These are phyloP conservation scores for Agonum fuliginosum DNA, from an alignment of 2,888 invertebrate genomes.

Conservation along the genomic window DNA sequence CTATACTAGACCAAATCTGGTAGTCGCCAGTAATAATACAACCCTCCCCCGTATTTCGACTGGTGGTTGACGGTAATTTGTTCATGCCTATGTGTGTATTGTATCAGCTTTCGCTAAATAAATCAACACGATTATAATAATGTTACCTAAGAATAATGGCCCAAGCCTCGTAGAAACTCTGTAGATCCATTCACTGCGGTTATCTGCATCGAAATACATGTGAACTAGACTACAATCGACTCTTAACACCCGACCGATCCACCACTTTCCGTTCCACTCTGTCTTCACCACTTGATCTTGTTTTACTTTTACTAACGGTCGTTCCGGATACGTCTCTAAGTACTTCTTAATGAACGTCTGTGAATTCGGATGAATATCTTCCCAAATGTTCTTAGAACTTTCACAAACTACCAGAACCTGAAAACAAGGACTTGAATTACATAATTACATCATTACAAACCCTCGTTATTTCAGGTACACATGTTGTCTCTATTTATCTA, in stretches of 20 bases:
- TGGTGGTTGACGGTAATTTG: no score
- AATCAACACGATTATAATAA: no score
- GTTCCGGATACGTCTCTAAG: conserved; percentile 82
- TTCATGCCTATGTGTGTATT: no score
- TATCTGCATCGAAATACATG: conserved; percentile 86
- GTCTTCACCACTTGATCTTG: conserved; percentile 88
- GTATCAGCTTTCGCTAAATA: no score
- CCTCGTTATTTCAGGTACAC: no score
- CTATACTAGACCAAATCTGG: no score
- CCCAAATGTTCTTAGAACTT: conserved; percentile 86
- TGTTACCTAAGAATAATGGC: conserved; percentile 66
- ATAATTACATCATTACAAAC: no score
- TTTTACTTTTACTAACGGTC: conserved; percentile 92
- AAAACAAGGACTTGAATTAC: no score
- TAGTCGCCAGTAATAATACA: no score
- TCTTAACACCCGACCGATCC: conserved; percentile 82
- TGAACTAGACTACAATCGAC: conserved; percentile 94
- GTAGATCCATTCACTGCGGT: conserved; percentile 94
- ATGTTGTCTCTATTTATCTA: no score
- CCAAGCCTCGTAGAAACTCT: conserved; percentile 91
- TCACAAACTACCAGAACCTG: conserved; percentile 83
- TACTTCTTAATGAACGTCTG: conserved; percentile 90
- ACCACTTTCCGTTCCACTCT: conserved; percentile 86
- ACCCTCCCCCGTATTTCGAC: no score
- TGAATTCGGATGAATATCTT: conserved; percentile 89